Evolutionary conservation across 2,888 invertebrate species (phyloP), one percentile per base, ranked within the genome.

Genomic region (Ochlodes sylvanus): DNA sequence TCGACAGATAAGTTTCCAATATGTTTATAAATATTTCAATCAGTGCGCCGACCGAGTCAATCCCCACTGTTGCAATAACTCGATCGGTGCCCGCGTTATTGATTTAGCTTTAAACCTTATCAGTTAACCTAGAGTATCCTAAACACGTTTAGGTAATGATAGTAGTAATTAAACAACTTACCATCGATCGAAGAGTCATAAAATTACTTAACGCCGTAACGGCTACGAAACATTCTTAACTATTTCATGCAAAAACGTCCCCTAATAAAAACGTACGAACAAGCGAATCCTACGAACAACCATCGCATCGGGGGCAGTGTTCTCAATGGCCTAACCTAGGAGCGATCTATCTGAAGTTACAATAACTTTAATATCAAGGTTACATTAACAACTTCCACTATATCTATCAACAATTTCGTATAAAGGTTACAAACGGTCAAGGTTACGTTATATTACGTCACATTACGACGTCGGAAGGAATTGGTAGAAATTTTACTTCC

Each of bases 121-220:
- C 83, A 84, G 64, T 87, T 87, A 89, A 86, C 85, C 86, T 90
- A 75, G 87, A 83, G 82, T 83, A 85, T 82, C 75, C 80, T 86
- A 88, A 87, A 85, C 54, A 52, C 76, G 82, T 85, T 85, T 83
- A 84, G 84, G 80, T 87, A 80, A 82, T 76, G 81, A 82, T 83
- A 83, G 83, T 81, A 79, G 83, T 87, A 88, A 86, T 81, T 86
- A 83, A 88, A 84, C 58, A 65, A 42, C 79, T 83, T 85, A 87
- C 80, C 79, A 84, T 80, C 79, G 86, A 87, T 83, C 77, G 76
- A 80, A 79, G 81, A 78, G 81, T 80, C 79, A 80, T 79, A 80
- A 78, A 77, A 82, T 81, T 81, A 85, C 79, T 77, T 79, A 79
- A 85, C 75, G 75, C 76, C 71, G 72, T 32, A 44, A 52, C 32